Conservation (phyloP, 2,888 invertebrate genomes). For the Hyles lineata region DNA sequence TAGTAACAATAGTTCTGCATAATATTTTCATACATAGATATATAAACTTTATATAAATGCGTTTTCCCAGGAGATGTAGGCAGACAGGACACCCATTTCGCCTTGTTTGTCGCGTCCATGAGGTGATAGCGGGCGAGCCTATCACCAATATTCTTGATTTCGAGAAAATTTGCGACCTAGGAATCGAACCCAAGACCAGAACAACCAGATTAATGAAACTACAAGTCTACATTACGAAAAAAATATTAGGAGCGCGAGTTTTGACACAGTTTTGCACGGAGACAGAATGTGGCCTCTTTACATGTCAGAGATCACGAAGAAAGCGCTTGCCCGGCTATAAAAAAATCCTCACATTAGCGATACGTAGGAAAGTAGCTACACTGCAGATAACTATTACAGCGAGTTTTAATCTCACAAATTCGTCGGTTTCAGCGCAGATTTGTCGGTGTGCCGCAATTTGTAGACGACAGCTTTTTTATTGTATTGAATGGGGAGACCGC, state of each 20-base stretch:
- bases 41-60: too few relatives aligned
- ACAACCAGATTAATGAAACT: too few relatives aligned
- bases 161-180: too few relatives aligned
- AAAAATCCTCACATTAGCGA: constrained; percentile 1
- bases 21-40: too few relatives aligned
- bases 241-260: neutral
- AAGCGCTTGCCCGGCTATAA: neutral
- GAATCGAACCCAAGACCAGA: neutral
- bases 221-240: too few relatives aligned
- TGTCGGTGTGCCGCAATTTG: constrained; percentile 36
- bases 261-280: neutral
- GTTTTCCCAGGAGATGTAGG: too few relatives aligned
- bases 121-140: too few relatives aligned
- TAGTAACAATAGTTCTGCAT: too few relatives aligned
- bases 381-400: constrained; percentile 28
- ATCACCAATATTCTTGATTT: too few relatives aligned
- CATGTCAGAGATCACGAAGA: neutral
- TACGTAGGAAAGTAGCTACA: constrained; percentile 13
- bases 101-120: too few relatives aligned
- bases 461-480: constrained; percentile 35
- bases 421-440: constrained; percentile 50
- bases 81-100: too few relatives aligned
- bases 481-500: too few relatives aligned
- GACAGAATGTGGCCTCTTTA: neutral
- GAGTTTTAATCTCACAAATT: constrained; percentile 60